Conservation (phyloP, 2,113 vertebrate species). For the Cololabis saira region DNA sequence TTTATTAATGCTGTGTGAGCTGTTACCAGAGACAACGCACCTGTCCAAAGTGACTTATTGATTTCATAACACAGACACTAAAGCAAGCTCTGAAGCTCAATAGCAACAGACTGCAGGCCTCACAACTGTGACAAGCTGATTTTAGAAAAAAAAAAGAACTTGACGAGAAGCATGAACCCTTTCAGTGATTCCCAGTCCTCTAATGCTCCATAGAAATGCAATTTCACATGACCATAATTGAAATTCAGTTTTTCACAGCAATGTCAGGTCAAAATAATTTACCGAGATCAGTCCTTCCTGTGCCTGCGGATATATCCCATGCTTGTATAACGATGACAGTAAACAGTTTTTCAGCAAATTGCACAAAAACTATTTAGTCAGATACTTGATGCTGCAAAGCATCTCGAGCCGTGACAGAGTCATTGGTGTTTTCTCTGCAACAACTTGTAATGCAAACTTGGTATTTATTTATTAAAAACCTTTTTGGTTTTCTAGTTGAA, state of each 20-base stretch:
- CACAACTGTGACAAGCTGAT: constrained; percentile 43
- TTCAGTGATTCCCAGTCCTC: constrained; percentile 67
- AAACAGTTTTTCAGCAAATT: too few relatives aligned
- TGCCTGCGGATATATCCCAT: neutral
- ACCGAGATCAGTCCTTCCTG: constrained; percentile 51
- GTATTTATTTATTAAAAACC: too few relatives aligned
- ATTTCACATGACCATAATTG: constrained; percentile 80
- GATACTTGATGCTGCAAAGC: neutral
- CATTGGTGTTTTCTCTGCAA: too few relatives aligned
- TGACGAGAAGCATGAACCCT: constrained; percentile 58
- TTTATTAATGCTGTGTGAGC: constrained; percentile 68
- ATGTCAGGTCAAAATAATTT: constrained; percentile 57
- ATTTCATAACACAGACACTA: constrained; percentile 74
- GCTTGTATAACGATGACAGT: too few relatives aligned
- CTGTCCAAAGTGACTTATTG: constrained; percentile 78
- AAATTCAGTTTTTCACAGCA: constrained; percentile 79
- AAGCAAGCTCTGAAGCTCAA: constrained; percentile 34
- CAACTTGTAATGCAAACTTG: too few relatives aligned
- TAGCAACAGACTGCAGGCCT: constrained; percentile 44
- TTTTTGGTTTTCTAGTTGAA: too few relatives aligned
- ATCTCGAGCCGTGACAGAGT: constrained; percentile 6
- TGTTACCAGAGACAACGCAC: constrained; percentile 67
- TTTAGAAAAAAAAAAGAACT: constrained; percentile 56
- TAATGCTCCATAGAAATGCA: constrained; percentile 78
- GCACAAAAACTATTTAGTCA: too few relatives aligned